Base-by-base conservation (phyloP, 2,888 invertebrate genomes). In the Leucophenga maculata region DNA sequence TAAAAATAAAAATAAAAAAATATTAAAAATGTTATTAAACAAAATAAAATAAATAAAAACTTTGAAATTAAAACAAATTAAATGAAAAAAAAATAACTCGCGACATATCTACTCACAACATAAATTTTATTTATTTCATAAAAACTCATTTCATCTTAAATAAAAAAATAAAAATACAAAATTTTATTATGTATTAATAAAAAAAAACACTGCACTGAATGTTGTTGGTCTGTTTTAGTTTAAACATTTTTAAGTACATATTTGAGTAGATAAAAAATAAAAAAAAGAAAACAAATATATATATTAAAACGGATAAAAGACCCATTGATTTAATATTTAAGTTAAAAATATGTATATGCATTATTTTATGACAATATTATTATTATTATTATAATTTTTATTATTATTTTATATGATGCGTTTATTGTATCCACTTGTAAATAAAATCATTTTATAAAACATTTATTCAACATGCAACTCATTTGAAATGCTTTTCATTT, bases 91-190 rank as follows among this genome's bases (percentile, higher is more conserved):
- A 50, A n/a, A 50, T 13, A 18, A 6, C n/a, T n/a, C 50, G 18
- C 50, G 31, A 59, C 59, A 59, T 59, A 59, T 59, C 59, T 14
- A 31, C 32, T 32, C 59, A 59, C 65, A 32, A 80, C 83, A 84
- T 82, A 73, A 75, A 69, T 72, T 81, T 83, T 84, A 82, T 78
- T 84, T 84, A 83, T 84, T 85, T 79, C 84, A 80, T 80, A 75
- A 74, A 77, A 76, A 76, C 77, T 80, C 84, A 80, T 80, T 31
- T 72, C 20, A 68, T 50, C 46, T n/a, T 48, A 64, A 44, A 6
- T 20, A 62, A 50, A 52, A 64, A 64, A 14, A 39, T 55, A 67
- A 18, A 32, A 18, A 68, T 66, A 55, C 16, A 39, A 72, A 67
- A 69, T 39, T 39, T 39, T 16, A 14, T 26, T 26, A 11, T 39